Conservation (phyloP, 1,140 invertebrate species). For the Limonius californicus region DNA sequence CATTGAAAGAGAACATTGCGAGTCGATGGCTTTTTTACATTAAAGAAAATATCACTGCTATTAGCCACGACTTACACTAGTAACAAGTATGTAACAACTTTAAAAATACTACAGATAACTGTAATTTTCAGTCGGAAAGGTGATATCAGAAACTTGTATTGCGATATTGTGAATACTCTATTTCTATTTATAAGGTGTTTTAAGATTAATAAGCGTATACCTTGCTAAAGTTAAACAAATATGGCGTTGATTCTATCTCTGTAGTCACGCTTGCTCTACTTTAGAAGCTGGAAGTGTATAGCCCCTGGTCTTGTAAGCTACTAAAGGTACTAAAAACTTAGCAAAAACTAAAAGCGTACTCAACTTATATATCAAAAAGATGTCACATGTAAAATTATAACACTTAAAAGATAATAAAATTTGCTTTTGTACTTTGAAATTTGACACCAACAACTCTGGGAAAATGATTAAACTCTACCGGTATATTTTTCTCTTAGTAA, state of each 20-base stretch:
- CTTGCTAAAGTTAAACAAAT: background rate
- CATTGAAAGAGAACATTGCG: too few species aligned
- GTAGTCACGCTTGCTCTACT: background rate
- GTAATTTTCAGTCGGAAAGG: background rate
- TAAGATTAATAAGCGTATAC: slow-evolving; percentile 13
- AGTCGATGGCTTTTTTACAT: too few species aligned
- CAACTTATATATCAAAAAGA: background rate
- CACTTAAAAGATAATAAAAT: background rate
- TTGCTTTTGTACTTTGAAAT: slow-evolving; percentile 7
- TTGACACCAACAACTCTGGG: slow-evolving; percentile 5
- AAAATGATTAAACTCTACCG: too few species aligned
- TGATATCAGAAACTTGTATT: background rate
- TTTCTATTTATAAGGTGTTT: background rate
- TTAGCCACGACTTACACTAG: too few species aligned
- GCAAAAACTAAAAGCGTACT: slow-evolving; percentile 11
- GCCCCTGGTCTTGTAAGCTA: background rate
- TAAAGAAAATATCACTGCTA: too few species aligned
- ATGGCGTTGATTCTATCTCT: background rate
- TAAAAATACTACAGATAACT: too few species aligned
- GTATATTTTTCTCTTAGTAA: too few species aligned
- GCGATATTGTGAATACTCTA: too few species aligned
- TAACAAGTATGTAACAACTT: too few species aligned
- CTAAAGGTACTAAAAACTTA: slow-evolving; percentile 8
- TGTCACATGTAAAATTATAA: background rate
- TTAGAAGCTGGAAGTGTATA: slow-evolving; percentile 1